These are phyloP conservation scores for Gopherus evgoodei DNA, from an alignment of 2,113 vertebrate genomes.

Conservation along the genomic window DNA sequence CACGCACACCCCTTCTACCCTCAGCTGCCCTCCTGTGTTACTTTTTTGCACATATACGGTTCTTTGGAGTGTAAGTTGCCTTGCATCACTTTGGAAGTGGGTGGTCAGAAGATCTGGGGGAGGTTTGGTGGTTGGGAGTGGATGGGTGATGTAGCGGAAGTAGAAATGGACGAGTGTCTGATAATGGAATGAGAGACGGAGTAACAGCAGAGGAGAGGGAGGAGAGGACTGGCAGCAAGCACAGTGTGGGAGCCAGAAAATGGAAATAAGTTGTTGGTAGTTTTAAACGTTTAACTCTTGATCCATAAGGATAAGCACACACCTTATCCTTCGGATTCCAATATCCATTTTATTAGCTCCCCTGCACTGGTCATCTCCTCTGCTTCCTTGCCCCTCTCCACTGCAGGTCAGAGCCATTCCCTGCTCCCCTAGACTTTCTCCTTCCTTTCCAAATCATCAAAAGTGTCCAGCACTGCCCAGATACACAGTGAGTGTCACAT, in stretches of 20 bases:
- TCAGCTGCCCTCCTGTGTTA: not conserved
- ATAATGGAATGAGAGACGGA: not conserved
- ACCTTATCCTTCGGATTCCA: not conserved
- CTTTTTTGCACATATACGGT: not conserved
- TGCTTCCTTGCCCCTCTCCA: not conserved
- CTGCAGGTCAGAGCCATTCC: not conserved
- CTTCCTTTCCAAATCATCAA: not conserved
- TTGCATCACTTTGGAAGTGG: not conserved
- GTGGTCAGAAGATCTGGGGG: not conserved
- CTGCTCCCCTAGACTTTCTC: not conserved
- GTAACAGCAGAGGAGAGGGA: not conserved
- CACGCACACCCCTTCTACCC: not conserved
- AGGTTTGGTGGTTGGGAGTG: not conserved
- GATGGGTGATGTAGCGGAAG: not conserved
- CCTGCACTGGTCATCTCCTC: not conserved
- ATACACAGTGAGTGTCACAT: not conserved
- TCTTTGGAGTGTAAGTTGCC: not conserved
- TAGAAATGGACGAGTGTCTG: not conserved
- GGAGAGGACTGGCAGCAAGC: not conserved
- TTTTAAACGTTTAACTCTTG: constrained; percentile 24
- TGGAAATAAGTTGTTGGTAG: constrained; percentile 1
- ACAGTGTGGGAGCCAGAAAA: not conserved
- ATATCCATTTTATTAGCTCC: not conserved
- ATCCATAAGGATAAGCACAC: not conserved
- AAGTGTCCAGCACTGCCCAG: fast-evolving